Evolutionary conservation across 2,888 invertebrate species (phyloP), one percentile per base, ranked within the genome.

Genomic region (Horisme vitalbata): DNA sequence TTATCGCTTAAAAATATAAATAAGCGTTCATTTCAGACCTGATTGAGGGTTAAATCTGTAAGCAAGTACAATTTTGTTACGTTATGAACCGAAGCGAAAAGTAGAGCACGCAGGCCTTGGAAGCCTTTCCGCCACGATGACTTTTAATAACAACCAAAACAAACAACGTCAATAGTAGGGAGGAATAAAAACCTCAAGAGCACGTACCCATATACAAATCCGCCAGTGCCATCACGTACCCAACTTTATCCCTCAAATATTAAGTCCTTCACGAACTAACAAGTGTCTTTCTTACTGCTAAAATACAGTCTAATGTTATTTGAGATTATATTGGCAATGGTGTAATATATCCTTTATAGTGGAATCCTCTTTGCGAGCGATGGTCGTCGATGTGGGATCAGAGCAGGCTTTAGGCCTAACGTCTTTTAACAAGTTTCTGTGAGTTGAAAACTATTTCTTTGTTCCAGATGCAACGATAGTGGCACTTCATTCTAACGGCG

Each of bases 401-500:
- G 70, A 63, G 58, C 54, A 57, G 49, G 61, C 57, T 63, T 52
- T 50, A 57, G 59, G 65, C 83, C 95, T 95, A 95, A 92, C 96
- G 96, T 95, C 96, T 95, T 90, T 96, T 96, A 72, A 96, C 96
- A 78, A 96, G 92, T 91, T 96, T 96, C 85, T 96, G 96, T 83
- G 96, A 96, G 91, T 96, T 96, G 91, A 96, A 94, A 89, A 96
- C 95, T 87, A 96, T 96, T 91, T 96, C 96, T 90, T 95, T 94
- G 90, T 95, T 96, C 96, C 96, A 96, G 91, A 95, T 95, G 93
- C 95, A 95, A 87, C 93, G 94, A 92, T 96, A 96, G 90, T 93
- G 93, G 93, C 93, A 94, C 90, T 89, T 89, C 90, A 90, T 90
- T 88, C 90, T 90, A 90, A 85, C 83, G 81, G 84, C 68, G 83